Conservation (phyloP, 2,888 invertebrate species). For the Chymomyza fuscimana region DNA sequence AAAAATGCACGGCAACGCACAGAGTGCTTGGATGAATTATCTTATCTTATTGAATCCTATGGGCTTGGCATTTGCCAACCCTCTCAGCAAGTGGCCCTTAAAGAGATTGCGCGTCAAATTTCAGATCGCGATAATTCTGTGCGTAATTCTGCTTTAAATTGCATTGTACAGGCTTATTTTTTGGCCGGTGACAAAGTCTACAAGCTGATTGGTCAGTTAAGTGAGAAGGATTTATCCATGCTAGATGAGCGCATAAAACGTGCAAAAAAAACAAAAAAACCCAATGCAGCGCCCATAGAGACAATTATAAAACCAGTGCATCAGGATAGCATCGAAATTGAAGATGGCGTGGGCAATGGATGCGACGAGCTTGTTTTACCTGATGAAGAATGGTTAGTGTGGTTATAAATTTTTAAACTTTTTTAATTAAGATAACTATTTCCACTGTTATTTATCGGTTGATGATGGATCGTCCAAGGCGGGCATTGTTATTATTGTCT, state of each 20-base stretch:
- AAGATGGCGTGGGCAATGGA: constrained; percentile 78
- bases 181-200: constrained; percentile 93
- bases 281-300: constrained; percentile 78
- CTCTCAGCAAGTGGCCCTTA: constrained; percentile 87
- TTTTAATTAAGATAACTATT: not conserved
- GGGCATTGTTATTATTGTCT: too few species aligned
- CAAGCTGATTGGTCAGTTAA: constrained; percentile 94
- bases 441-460: too few species aligned
- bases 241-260: constrained; percentile 98
- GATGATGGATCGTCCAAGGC: too few species aligned
- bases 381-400: constrained; percentile 73
- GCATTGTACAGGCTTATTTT: constrained; percentile 93
- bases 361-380: constrained; percentile 76
- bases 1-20: constrained; percentile 98
- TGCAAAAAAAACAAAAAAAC: constrained; percentile 85
- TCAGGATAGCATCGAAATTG: constrained; percentile 79
- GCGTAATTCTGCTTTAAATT: constrained; percentile 96
- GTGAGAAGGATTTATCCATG: constrained; percentile 95
- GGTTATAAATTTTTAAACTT: not conserved
- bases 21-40: constrained; percentile 96
- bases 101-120: constrained; percentile 95
- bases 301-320: constrained; percentile 76
- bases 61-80: constrained; percentile 92
- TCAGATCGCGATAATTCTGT: constrained; percentile 97
- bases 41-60: constrained; percentile 90